Base-by-base conservation (phyloP, 2,113 vertebrate species). In the Cheilinus undulatus region DNA sequence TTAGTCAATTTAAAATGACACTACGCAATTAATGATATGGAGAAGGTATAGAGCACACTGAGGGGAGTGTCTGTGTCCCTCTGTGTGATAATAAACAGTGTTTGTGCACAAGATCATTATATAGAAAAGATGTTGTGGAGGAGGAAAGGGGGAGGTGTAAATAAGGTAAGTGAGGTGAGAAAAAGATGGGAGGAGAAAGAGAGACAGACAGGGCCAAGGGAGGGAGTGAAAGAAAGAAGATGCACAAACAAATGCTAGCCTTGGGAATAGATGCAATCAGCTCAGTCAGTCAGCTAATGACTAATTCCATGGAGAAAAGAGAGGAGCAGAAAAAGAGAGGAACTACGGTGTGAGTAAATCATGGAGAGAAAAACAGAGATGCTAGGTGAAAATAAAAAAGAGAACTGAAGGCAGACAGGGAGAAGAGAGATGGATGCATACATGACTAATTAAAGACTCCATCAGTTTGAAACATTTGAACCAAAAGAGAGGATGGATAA, bases 211-310 rank as follows among this genome's bases (percentile, higher is more conserved):
- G 56, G 59, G 51, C 17, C 14, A 51, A 32, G 36, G 20, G 56
- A 53, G 71, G 34, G 75, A 58, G 49, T 58, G 57, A 66, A 32
- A 46, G 45, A 54, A 60, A 71, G 64, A 60, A 75, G 82, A 86
- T 77, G 72, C 85, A 87, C 73, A 89, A 83, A 86, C 80, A 89
- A 91, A 90, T 76, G 58, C 76, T 71, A 79, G 84, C 69, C 75
- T 78, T 73, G 89, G 85, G 90, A 93, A 85, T 83, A 90, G 69
- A 84, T 80, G 79, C 85, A 88, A 88, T 90, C 88, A 92, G 88
- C 82, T 84, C 86, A 86, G 82, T 86, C 89, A 90, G 86, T 86
- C 85, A 86, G 74, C 77, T 91, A 87, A 89, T 88, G 82, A 91
- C 84, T 71, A 84, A 88, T 80, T 87, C 89, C 83, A 63, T 32